Base-by-base conservation (phyloP, 2,113 vertebrate genomes). In the Montifringilla adamsi region DNA sequence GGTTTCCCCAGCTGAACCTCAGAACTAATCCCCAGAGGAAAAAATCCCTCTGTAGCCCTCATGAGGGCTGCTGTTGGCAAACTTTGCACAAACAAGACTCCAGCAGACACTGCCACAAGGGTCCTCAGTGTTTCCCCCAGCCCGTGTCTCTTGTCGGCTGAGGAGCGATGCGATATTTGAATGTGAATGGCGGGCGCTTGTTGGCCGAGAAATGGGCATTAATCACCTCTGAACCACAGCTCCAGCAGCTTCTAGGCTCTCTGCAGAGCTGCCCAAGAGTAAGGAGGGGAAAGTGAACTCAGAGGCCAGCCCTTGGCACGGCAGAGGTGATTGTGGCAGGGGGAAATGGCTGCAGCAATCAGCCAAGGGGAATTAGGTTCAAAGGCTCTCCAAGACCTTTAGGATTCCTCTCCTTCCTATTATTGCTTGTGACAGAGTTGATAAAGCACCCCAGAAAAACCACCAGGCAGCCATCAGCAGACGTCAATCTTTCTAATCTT, bases 381-480 rank as follows among this genome's bases (percentile, higher is more conserved):
- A 15, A 3, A 52, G 68, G 47, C 39, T 49, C 55, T 70, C 83
- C 39, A 44, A 90, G 72, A 59, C 64, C 17, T 63, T 87, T 27
- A 86, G 59, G 47, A 70, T 47, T 50, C 41, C 72, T 90, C 41
- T 81, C 62, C 37, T 78, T 92, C 53, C 19, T 76, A 6, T 89
- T 92, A 84, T 49, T 92, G 44, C 27, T 87, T 77, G 35, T 49
- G 75, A 87, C 76, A 89, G 73, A 69, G 41, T 47, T 92, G 80
- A 92, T 90, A 66, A 95, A 96, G 53, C n/a, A 89, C 49, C 49
- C 66, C 33, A 93, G 84, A 90, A 79, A 95, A 95, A 72, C 11
- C 77, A 87, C 79, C 22, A 5, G 87, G 66, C 58, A 75, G 53
- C 84, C 73, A 93, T 87, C 94, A 95, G 73, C 41, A 90, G 73